A percentile compares a stretch with the other conserved stretches of the same genome.
Conservation (phyloP, 2,113 vertebrate species). For the Scytalopus superciliaris region DNA sequence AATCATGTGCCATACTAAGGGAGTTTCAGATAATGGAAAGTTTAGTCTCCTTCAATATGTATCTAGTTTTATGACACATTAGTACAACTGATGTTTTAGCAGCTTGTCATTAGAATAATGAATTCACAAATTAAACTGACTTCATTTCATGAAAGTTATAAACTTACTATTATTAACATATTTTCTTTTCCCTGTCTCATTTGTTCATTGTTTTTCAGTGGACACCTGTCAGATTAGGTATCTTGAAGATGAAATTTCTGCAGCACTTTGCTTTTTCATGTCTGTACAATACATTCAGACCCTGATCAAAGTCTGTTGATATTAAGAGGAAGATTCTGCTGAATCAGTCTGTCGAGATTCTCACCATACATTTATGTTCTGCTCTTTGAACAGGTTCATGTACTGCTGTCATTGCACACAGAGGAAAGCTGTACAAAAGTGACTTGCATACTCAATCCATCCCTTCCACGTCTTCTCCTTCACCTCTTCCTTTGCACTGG, state of each 20-base stretch:
- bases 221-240: neutral
- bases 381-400: neutral
- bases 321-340: neutral
- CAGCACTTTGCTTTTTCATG: neutral
- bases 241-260: neutral
- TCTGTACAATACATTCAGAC: neutral
- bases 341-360: neutral
- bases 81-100: constrained; percentile 56
- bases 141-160: constrained; percentile 13
- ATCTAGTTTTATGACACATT: constrained; percentile 61
- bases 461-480: rapidly evolving
- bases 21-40: constrained; percentile 64
- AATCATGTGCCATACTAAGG: constrained; percentile 43
- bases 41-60: constrained; percentile 68
- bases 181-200: neutral
- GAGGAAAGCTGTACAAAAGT: neutral
- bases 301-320: neutral
- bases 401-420: rapidly evolving
- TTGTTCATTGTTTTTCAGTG: neutral
- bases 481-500: neutral
- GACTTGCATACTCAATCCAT: neutral
- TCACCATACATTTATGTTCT: neutral
- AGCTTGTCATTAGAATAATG: constrained; percentile 51
- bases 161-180: constrained; percentile 57
- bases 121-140: constrained; percentile 63